phyloP scores from a whole-genome alignment of 2,888 invertebrate species.

The Mesochorus sp. region DNA sequence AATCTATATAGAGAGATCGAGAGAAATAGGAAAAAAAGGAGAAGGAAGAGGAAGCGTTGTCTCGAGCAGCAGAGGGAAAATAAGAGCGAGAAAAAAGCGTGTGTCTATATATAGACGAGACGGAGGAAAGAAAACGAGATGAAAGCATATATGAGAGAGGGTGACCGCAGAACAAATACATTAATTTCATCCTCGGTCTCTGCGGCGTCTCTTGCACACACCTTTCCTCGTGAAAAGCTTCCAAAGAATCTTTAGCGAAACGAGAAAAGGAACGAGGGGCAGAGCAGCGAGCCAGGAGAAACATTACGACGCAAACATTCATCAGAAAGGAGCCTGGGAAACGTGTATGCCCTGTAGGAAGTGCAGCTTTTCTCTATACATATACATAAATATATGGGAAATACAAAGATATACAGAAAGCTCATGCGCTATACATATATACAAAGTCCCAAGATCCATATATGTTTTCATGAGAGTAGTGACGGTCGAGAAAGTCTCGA shows the following conservation, averaged over 20 bases:
- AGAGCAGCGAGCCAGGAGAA: conserved; percentile 1
- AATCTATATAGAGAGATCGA: conserved; percentile 31
- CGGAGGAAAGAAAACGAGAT: conserved; percentile 63
- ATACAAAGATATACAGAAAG: neutral
- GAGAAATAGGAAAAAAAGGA: no score
- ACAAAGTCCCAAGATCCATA: no score
- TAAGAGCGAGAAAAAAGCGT: neutral
- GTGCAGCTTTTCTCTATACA: neutral
- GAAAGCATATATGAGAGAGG: conserved; percentile 76
- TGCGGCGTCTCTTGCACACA: conserved; percentile 46
- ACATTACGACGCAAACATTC: conserved; percentile 25
- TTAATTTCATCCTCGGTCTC: conserved; percentile 77
- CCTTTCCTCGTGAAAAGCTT: conserved; percentile 20
- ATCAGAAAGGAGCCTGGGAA: conserved; percentile 11
- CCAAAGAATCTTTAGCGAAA: neutral
- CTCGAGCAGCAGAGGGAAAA: conserved; percentile 29
- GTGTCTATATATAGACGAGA: neutral
- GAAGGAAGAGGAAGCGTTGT: conserved; percentile 43
- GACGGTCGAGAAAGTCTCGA: conserved; percentile 47
- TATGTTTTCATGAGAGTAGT: conserved; percentile 33
- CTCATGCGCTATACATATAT: conserved; percentile 7
- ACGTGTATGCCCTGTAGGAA: conserved; percentile 21
- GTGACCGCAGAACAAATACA: conserved; percentile 81
- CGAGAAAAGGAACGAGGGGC: neutral
- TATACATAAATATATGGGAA: conserved; percentile 22